Evolutionary conservation across 2,797 vertebrate species (phyloP).

Genomic region (Poecilia gillii): DNA sequence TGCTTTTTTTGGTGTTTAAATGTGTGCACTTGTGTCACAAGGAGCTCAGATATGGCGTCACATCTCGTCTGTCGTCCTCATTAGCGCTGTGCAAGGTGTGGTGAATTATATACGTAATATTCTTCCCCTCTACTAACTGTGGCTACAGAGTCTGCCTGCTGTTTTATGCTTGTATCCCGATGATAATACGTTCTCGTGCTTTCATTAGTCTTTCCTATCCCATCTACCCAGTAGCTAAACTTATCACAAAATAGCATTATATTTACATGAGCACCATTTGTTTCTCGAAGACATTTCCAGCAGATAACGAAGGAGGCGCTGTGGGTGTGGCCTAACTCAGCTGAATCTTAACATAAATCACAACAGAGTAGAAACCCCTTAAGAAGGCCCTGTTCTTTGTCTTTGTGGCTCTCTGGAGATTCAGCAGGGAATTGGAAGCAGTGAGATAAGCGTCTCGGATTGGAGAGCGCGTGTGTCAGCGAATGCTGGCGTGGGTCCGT

Average conservation of each 20-base stretch:
- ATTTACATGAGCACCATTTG: constrained; percentile 46
- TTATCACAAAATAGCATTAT: constrained; percentile 44
- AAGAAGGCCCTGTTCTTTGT: constrained; percentile 63
- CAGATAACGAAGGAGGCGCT: constrained; percentile 29
- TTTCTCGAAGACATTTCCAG: constrained; percentile 35
- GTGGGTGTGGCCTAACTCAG: constrained; percentile 52
- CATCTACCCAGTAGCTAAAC: not conserved
- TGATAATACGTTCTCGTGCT: constrained; percentile 42
- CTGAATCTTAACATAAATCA: constrained; percentile 75
- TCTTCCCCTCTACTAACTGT: constrained; percentile 21
- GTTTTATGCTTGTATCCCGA: constrained; percentile 23
- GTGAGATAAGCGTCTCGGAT: constrained; percentile 66
- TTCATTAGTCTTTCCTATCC: constrained; percentile 27
- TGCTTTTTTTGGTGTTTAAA: constrained; percentile 23
- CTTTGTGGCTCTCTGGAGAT: constrained; percentile 60
- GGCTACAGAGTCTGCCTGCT: constrained; percentile 2
- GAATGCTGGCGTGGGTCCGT: constrained; percentile 12
- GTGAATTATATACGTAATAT: constrained; percentile 54
- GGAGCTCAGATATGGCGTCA: constrained; percentile 45
- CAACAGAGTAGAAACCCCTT: constrained; percentile 60
- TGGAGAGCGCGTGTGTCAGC: constrained; percentile 8
- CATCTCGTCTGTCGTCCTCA: constrained; percentile 71
- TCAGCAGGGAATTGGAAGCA: constrained; percentile 52
- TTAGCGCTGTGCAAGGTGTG: constrained; percentile 55
- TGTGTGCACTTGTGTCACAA: constrained; percentile 16